phyloP scores from a whole-genome alignment of 2,113 vertebrate species.

The western clawed frog (Xenopus tropicalis) region UCB_Xtro_10.0 CM004445.2:94994501-94995000 shows the following conservation, averaged over 20 bases:
- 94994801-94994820: slow-evolving; percentile 66
- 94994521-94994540: too few relatives aligned
- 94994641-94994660: too few relatives aligned
- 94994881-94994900: background rate
- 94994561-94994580: too few relatives aligned
- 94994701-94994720: background rate
- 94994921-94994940: background rate
- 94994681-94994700: background rate
- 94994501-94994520: too few relatives aligned
- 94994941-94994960: background rate
- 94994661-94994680: too few relatives aligned
- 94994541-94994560: too few relatives aligned
- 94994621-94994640: too few relatives aligned
- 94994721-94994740: background rate
- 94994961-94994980: background rate
- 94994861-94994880: slow-evolving; percentile 13
- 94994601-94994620: too few relatives aligned
- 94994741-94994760: slow-evolving; percentile 7
- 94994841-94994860: slow-evolving; percentile 16
- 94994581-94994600: too few relatives aligned
- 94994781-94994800: slow-evolving; percentile 62
- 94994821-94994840: slow-evolving; percentile 54
- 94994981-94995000: background rate
- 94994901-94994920: fast-evolving
- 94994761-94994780: slow-evolving; percentile 7